Evolutionary conservation across 2,888 invertebrate genomes (phyloP), one percentile per base, ranked within the genome.

Genomic region (Deroplatys truncata): DNA sequence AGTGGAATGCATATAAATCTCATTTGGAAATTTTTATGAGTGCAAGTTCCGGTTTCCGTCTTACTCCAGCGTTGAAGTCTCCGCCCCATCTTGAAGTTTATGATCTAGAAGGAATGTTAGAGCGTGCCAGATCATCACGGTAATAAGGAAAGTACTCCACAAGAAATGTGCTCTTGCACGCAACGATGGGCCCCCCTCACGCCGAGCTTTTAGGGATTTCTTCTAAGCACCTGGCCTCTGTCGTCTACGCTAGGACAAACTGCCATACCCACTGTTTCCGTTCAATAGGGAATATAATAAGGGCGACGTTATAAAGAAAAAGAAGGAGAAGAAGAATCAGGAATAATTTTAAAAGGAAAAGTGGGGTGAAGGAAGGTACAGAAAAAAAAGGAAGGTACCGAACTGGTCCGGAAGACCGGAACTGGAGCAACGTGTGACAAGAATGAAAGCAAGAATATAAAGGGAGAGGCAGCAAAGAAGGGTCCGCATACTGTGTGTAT

Each of bases 391-490:
- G 28, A 88, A 86, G 72, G 72, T 25, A 28, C 89, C 88, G 89
- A 90, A 90, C 90, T 90, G 90, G 90, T 89, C 88, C 88, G 88
- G 90, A 88, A 89, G 90, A 86, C 49, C 84, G 90, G 89, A 89
- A 88, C 89, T 89, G 49, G 88, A 87, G 89, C 89, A 90, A 72
- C 83, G 56, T 31, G 86, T 84, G 83, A 84, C 86, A 86, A 86
- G 86, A 86, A 86, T 86, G 86, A 82, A 86, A 86, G 43, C 56
- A 72, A 72, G 56, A 72, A 20, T 72, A 72, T 72, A 72, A 72
- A 72, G 56, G 56, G 56, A 72, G 56, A 72, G 56, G 56, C 56
- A 72, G 56, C 56, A 72, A 72, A 72, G 56, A 72, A 72, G 56
- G 56, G 56, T 72, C 56, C 25, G 56, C 56, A 25, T 72, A 72